Percentiles rank a stretch among this genome's conserved stretches.
Conservation (phyloP, 2,113 vertebrate genomes). For the Boleophthalmus pectinirostris region DNA sequence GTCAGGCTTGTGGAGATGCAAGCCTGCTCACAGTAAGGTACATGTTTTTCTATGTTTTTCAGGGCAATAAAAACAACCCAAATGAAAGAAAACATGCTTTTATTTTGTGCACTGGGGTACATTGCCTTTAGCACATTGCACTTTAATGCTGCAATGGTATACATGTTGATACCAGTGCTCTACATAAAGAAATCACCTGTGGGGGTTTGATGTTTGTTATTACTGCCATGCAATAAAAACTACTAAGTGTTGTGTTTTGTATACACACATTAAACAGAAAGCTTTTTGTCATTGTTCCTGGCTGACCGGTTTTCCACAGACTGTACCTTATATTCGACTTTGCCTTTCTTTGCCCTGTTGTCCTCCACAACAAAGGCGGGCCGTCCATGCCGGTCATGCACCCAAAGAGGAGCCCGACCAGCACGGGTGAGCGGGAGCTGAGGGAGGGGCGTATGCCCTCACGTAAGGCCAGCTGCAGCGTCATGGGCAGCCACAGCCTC, state of each 20-base stretch:
- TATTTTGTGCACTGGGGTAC: too few relatives aligned
- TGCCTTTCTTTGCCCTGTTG: slow-evolving; percentile 65
- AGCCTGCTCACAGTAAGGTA: too few relatives aligned
- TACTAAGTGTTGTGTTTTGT: background rate
- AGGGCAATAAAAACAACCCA: too few relatives aligned
- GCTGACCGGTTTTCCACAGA: slow-evolving; percentile 26
- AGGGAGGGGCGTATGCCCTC: slow-evolving; percentile 87
- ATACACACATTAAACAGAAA: background rate
- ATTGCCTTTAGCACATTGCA: background rate
- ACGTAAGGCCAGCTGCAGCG: slow-evolving; percentile 86
- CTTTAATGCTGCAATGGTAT: background rate
- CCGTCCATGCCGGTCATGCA: slow-evolving; percentile 87
- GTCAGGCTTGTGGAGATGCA: too few relatives aligned
- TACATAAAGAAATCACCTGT: background rate
- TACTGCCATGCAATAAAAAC: too few relatives aligned
- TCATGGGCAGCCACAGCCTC: slow-evolving; percentile 82
- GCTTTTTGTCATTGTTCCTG: background rate
- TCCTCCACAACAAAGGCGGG: slow-evolving; percentile 81
- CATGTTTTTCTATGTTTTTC: too few relatives aligned
- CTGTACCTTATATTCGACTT: slow-evolving; percentile 66
- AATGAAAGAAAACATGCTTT: too few relatives aligned
- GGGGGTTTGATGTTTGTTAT: too few relatives aligned
- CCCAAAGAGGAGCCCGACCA: slow-evolving; percentile 90
- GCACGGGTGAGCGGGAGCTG: slow-evolving; percentile 84
- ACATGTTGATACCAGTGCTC: background rate